Evolutionary conservation across 2,113 vertebrate genomes (phyloP).

Genomic region (Lethenteron reissneri): DNA sequence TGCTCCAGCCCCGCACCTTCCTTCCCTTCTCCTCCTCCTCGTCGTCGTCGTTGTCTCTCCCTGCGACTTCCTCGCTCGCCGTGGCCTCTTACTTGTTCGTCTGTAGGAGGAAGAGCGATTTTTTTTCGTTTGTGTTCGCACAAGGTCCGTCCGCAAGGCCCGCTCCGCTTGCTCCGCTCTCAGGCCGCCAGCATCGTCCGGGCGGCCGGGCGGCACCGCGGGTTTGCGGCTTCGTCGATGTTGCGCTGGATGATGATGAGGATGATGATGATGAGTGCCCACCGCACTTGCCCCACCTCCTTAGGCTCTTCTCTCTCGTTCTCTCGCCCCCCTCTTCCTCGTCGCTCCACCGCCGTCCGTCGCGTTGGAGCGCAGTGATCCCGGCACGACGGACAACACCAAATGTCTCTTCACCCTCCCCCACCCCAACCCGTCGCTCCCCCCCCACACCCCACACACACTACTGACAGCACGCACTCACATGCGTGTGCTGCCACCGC

Average conservation of each 20-base stretch:
- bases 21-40: not conserved
- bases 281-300: not conserved
- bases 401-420: slow-evolving; percentile 10
- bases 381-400: slow-evolving; percentile 1
- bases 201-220: no score
- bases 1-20: not conserved
- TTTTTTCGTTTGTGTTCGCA: no score
- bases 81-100: no score
- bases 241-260: no score
- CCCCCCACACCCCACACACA: not conserved
- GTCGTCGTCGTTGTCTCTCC: not conserved
- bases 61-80: not conserved
- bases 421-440: not conserved
- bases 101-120: no score
- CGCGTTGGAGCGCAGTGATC: not conserved
- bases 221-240: no score
- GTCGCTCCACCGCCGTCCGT: slow-evolving; percentile 7
- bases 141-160: no score
- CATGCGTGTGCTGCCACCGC: not conserved
- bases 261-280: no score
- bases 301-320: not conserved
- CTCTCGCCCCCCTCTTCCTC: not conserved
- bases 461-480: not conserved
- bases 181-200: not conserved
- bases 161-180: not conserved